Evolutionary conservation across 2,797 vertebrate species (phyloP), one percentile per base, ranked within the genome.

Genomic region (Alcedo atthis): DNA sequence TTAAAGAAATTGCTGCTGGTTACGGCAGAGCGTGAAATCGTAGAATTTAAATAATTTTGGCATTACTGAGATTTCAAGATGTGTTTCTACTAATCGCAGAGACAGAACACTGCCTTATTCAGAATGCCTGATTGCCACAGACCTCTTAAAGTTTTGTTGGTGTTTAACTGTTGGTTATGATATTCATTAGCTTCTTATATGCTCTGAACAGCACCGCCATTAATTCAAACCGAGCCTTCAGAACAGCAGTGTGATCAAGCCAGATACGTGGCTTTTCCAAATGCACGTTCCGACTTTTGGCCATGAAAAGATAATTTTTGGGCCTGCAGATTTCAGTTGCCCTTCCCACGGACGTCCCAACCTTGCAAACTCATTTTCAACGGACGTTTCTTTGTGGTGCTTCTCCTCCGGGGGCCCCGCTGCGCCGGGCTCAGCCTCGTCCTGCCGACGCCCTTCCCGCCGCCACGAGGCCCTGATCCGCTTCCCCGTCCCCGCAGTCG

Each of bases 381-480:
- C 63, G 70, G 92, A 85, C 93, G 85, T 92, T 96, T 93, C 75
- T 95, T 83, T 95, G 86, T 88, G 78, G 81, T 89, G 22, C 76
- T 94, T 97, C 86, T 67, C 73, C 95, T 93, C 71, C 49, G 95
- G 95, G 93, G 89, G 94, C 94, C 12, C 66, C 87, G 81, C 96
- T 57, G 1, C 94, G 75, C 90, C 83, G 87, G 94, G 88, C 96
- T 97, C 97, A 98, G 96, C 97, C 98, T 98, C 96, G 97, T 98
- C 98, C 98, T 98, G 97, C 97, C 97, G 97, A 59, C 96, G 96
- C 97, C n/a, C 12, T 96, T 97, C 97, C 97, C 97, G 97, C 98
- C 97, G 97, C 94, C 96, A 87, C 95, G 92, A 97, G 92, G 94
- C 95, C 97, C 98, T 97, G 97, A 98, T 98, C 98, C 97, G 96